A percentile compares a stretch with the other conserved stretches of the same genome.
Conservation (phyloP, 2,888 invertebrate genomes). For the Lycophotia porphyrea region DNA sequence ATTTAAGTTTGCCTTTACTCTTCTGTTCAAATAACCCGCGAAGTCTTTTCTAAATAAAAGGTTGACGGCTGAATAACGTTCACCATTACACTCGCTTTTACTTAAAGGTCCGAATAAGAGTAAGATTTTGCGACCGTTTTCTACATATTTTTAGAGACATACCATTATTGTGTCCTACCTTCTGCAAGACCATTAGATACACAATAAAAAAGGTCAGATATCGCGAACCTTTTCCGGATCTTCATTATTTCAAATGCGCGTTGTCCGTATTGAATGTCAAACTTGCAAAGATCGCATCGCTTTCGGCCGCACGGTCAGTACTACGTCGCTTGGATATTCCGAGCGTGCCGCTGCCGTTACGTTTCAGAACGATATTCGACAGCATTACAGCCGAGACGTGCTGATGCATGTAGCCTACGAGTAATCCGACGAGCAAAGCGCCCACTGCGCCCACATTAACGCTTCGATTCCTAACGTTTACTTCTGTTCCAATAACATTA, state of each 20-base stretch:
- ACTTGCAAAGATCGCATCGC: conserved; percentile 57
- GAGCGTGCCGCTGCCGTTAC: conserved; percentile 71
- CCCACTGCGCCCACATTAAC: conserved; percentile 56
- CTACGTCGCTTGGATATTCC: conserved; percentile 69
- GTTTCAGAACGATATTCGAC: conserved; percentile 78
- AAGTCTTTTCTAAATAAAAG: conserved; percentile 9
- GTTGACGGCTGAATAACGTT: background rate
- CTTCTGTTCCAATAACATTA: conserved; percentile 61
- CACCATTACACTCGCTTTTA: background rate
- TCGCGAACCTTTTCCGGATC: conserved; percentile 43
- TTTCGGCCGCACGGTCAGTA: conserved; percentile 56
- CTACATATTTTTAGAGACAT: background rate
- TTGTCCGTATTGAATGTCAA: conserved; percentile 47
- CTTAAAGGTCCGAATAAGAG: conserved; percentile 6
- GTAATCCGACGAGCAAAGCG: conserved; percentile 67
- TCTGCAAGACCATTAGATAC: conserved; percentile 41
- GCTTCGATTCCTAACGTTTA: conserved; percentile 56
- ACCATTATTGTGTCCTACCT: conserved; percentile 20
- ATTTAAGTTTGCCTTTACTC: background rate
- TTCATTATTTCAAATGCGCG: conserved; percentile 54
- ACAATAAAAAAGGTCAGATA: conserved; percentile 50
- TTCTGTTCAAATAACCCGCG: background rate
- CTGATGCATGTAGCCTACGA: conserved; percentile 78
- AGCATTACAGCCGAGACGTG: conserved; percentile 81
- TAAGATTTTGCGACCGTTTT: conserved; percentile 17